Base-by-base conservation (phyloP, 2,797 vertebrate species). In the Lepidocolaptes lacrymiger region DNA sequence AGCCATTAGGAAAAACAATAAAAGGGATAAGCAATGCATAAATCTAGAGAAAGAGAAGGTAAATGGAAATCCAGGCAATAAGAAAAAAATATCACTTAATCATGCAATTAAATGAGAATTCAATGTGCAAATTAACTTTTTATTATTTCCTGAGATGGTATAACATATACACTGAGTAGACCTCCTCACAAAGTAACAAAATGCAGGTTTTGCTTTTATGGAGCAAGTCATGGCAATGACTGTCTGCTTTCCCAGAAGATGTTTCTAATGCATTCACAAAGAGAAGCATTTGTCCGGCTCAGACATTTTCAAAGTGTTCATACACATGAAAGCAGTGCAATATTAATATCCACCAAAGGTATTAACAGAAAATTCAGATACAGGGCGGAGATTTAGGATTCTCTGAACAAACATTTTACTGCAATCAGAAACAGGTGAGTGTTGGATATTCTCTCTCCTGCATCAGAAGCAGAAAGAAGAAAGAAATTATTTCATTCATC, bases 1-100 rank as follows among this genome's bases (percentile, higher is more conserved):
- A 79, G 6, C 22, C 54, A 63, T 83, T 77, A 84, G 43, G 43
- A 91, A 58, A 95, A 95, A 68, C 56, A 84, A 78, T 89, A 85
- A 91, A 74, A 80, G 4, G 41, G 19, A 63, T 73, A 83, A 67
- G 15, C 13, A 91, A 64, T 37, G 17, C 54, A 58, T 92, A 85
- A 89, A 90, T 74, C 39, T 44, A 30, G 41, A 62, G 39, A 74
- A 67, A 96, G 49, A 83, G 56, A 67, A 63, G 49, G 17, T 55
- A 85, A 85, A 80, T 58, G 77, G 54, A 85, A 91, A 91, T 67
- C 37, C 49, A 81, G 24, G 12, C 37, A 92, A 54, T 43, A 64
- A 80, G 30, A 62, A 73, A 66, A 81, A 84, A 71, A 87, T 2
- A 83, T 14, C 19, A 85, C 36, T 89, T 87, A 80, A 80, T 87